Conservation (phyloP, 2,888 invertebrate species). For the Pilophorus perplexus region DNA sequence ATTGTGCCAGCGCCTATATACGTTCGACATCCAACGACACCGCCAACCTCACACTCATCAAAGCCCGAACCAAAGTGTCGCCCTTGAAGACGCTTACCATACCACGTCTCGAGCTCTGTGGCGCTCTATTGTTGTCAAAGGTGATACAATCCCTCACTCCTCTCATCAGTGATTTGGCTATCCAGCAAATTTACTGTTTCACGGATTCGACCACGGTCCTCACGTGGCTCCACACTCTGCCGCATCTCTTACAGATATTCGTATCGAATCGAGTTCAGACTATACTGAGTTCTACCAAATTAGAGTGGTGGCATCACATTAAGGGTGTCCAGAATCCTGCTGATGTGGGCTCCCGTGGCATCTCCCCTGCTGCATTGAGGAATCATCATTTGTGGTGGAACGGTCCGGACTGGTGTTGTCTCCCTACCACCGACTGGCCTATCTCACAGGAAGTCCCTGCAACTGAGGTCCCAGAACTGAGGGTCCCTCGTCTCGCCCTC, state of each 20-base stretch:
- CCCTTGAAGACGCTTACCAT: slow-evolving; percentile 34
- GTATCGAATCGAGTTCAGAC: slow-evolving; percentile 29
- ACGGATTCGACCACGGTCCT: slow-evolving; percentile 35
- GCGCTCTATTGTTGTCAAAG: slow-evolving; percentile 23
- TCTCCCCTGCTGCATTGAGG: slow-evolving; percentile 19
- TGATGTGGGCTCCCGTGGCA: slow-evolving; percentile 48
- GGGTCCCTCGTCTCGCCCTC: background rate
- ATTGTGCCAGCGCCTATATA: slow-evolving; percentile 10
- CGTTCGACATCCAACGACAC: slow-evolving; percentile 1
- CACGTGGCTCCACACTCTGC: slow-evolving; percentile 22
- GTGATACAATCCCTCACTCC: background rate
- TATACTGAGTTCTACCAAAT: slow-evolving; percentile 1
- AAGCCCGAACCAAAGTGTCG: slow-evolving; percentile 12
- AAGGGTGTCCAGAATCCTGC: slow-evolving; percentile 50
- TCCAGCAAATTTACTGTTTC: slow-evolving; percentile 8
- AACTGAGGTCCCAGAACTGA: slow-evolving; percentile 18
- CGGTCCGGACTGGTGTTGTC: slow-evolving; percentile 27
- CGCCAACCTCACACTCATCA: background rate
- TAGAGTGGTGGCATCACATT: slow-evolving; percentile 31
- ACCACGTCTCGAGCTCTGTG: slow-evolving; percentile 44
- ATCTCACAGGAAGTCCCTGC: background rate
- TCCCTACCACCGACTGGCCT: slow-evolving; percentile 10
- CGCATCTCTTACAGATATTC: slow-evolving; percentile 28
- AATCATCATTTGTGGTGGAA: slow-evolving; percentile 42
- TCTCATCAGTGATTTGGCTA: background rate